phyloP scores from a whole-genome alignment of 2,797 vertebrate genomes.

The Pipistrellus nathusii region DNA sequence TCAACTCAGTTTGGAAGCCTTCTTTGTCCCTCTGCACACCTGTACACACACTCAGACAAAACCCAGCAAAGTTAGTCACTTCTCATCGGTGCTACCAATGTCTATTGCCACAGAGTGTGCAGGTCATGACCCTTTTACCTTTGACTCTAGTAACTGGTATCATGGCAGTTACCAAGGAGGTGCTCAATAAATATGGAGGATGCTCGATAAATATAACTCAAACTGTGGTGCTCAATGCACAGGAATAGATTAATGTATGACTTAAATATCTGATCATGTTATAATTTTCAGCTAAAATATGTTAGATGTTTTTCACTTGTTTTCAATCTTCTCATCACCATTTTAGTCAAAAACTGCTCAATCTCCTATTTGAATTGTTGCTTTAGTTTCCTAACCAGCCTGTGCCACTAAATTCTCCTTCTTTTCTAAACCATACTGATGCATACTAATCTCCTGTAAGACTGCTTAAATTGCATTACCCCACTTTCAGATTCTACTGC shows the following conservation, averaged over 20 bases:
- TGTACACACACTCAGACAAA: background rate
- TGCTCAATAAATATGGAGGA: background rate
- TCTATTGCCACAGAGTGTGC: background rate
- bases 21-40: background rate
- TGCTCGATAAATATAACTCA: background rate
- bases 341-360: conserved; percentile 18
- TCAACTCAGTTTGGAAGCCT: background rate
- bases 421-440: background rate
- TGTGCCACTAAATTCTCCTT: background rate
- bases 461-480: background rate
- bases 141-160: background rate
- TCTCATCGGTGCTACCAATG: background rate
- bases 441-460: background rate
- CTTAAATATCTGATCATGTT: conserved; percentile 21
- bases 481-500: background rate
- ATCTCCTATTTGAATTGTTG: background rate
- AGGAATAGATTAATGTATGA: background rate
- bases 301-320: background rate
- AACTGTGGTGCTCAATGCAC: background rate
- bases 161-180: background rate
- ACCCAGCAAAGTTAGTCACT: background rate
- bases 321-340: conserved; percentile 29
- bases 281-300: background rate
- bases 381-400: background rate
- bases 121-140: background rate